Conservation (phyloP, 2,797 vertebrate genomes). For the Pseudocheirus occidentalis region DNA sequence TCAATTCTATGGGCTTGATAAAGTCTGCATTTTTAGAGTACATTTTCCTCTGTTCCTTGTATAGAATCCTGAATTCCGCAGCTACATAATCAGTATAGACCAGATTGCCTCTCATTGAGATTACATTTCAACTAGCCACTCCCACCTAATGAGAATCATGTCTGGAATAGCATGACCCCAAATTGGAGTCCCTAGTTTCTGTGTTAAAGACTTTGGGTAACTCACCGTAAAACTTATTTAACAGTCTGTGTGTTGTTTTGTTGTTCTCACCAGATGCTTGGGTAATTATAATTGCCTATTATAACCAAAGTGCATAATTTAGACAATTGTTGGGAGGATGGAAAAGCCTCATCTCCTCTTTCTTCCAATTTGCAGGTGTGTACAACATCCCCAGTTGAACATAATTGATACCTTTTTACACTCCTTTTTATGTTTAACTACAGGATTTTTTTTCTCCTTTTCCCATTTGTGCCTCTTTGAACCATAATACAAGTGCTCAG, state of each 20-base stretch:
- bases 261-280: neutral
- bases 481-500: constrained; percentile 15
- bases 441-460: constrained; percentile 10
- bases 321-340: constrained; percentile 3
- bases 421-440: neutral
- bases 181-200: neutral
- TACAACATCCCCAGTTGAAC: neutral
- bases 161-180: neutral
- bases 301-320: constrained; percentile 2
- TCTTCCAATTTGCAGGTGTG: constrained; percentile 2
- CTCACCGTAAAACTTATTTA: neutral
- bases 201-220: neutral
- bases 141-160: neutral
- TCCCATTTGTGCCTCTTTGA: neutral
- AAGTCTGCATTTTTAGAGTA: constrained; percentile 25
- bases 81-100: neutral
- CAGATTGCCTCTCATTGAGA: neutral
- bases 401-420: neutral
- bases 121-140: neutral
- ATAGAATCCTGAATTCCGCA: constrained; percentile 1
- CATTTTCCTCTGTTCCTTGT: neutral
- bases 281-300: constrained; percentile 1
- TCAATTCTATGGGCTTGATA: constrained; percentile 20
- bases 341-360: neutral
- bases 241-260: neutral